Conservation (phyloP, 2,888 invertebrate genomes). For the Kuschelorhynchus macadamiae region DNA sequence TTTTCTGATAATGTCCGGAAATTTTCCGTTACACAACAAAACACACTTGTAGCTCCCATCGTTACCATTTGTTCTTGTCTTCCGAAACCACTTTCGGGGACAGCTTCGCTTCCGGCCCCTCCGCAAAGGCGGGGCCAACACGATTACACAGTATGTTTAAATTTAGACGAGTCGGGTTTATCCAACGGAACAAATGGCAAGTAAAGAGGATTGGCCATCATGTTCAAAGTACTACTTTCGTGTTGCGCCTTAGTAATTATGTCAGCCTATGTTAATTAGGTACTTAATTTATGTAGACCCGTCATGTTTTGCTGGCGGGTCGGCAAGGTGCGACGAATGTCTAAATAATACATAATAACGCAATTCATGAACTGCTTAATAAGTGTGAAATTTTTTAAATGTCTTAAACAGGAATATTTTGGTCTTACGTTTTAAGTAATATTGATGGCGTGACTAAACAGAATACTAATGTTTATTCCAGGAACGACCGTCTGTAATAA, state of each 20-base stretch:
- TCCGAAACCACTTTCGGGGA: conserved; percentile 16
- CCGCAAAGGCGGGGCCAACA: conserved; percentile 24
- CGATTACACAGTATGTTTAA: conserved; percentile 32
- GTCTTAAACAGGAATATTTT: too few relatives aligned
- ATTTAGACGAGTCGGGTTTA: conserved; percentile 27
- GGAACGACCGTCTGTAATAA: too few relatives aligned
- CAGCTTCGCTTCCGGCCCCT: conserved; percentile 20
- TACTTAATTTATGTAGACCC: conserved; percentile 35
- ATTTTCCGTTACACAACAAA: background rate
- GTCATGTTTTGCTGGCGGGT: conserved; percentile 22
- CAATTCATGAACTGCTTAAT: background rate
- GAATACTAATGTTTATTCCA: too few relatives aligned
- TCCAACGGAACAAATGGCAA: conserved; percentile 32
- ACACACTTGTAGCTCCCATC: conserved; percentile 30
- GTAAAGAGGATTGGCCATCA: conserved; percentile 34
- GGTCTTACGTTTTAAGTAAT: too few relatives aligned
- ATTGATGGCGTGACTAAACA: too few relatives aligned
- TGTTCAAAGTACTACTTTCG: conserved; percentile 26
- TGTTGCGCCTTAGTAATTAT: conserved; percentile 27
- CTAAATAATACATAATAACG: background rate
- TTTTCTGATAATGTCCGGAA: background rate
- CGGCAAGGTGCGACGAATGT: conserved; percentile 18
- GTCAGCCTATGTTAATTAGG: conserved; percentile 33
- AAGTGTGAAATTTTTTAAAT: too few relatives aligned
- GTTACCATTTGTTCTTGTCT: conserved; percentile 33